Evolutionary conservation across 2,797 vertebrate species (phyloP).

Genomic region (Aeoliscus strigatus): DNA sequence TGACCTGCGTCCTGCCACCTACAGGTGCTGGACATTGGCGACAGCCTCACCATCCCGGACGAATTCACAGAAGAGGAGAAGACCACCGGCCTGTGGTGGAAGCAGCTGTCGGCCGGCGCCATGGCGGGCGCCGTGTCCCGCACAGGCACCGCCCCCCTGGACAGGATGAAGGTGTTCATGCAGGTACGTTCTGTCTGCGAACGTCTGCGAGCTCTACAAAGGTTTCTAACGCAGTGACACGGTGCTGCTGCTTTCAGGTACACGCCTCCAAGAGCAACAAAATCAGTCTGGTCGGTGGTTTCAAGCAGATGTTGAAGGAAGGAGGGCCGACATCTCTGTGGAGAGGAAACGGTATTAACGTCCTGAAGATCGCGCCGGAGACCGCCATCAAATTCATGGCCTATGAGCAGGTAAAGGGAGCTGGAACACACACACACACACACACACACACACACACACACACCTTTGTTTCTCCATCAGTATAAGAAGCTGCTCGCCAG

Average conservation of each 20-base stretch:
- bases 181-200: too few species aligned
- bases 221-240: too few species aligned
- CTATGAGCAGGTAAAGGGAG: constrained; percentile 87
- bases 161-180: constrained; percentile 97
- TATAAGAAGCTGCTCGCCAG: constrained; percentile 88
- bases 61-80: constrained; percentile 98
- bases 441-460: too few species aligned
- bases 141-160: constrained; percentile 93
- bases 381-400: constrained; percentile 97
- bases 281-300: constrained; percentile 83
- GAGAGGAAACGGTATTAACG: constrained; percentile 96
- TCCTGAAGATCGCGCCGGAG: constrained; percentile 97
- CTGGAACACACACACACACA: too few species aligned
- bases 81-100: constrained; percentile 89
- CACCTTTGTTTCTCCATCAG: constrained; percentile 63
- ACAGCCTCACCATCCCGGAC: constrained; percentile 93
- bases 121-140: constrained; percentile 89
- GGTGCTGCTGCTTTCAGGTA: constrained; percentile 71
- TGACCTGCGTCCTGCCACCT: too few species aligned
- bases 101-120: constrained; percentile 86
- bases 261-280: constrained; percentile 84
- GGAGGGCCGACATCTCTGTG: constrained; percentile 88
- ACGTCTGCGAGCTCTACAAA: too few species aligned
- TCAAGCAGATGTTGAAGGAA: constrained; percentile 91
- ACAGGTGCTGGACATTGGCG: constrained; percentile 97